Evolutionary conservation across 1,140 invertebrate genomes (phyloP).

Genomic region (Aphis craccivora): DNA sequence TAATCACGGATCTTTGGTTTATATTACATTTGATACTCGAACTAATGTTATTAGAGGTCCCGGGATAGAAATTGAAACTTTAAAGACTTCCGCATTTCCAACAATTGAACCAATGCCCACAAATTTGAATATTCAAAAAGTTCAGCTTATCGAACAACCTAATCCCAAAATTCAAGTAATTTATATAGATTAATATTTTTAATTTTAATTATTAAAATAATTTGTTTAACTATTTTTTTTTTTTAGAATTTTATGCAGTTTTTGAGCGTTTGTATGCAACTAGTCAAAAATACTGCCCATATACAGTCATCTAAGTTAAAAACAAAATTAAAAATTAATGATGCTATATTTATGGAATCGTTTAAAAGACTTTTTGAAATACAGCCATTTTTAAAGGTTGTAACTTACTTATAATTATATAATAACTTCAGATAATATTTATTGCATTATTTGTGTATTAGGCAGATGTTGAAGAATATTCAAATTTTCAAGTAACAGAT

Average conservation of each 20-base stretch:
- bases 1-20: neutral
- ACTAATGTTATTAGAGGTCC: conserved; percentile 53
- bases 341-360: conserved; percentile 25
- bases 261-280: conserved; percentile 43
- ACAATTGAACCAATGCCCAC: neutral
- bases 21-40: conserved; percentile 31
- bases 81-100: conserved; percentile 31
- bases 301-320: neutral
- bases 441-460: conserved; percentile 32
- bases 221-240: neutral
- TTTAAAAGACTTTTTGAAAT: conserved; percentile 39
- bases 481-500: conserved; percentile 7
- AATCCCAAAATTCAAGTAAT: conserved; percentile 36
- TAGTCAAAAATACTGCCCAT: neutral
- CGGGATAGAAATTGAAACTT: conserved; percentile 33
- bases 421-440: neutral
- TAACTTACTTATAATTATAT: neutral
- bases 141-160: conserved; percentile 33
- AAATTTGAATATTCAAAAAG: conserved; percentile 48
- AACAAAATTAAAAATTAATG: conserved; percentile 41
- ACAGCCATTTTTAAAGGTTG: conserved; percentile 50
- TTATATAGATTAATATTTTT: neutral
- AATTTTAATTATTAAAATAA: neutral
- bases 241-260: conserved; percentile 37
- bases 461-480: conserved; percentile 44